A percentile compares a stretch with the other conserved stretches of the same genome.
phyloP scores from a whole-genome alignment of 2,888 invertebrate genomes.

The Tanypteryx hageni region DNA sequence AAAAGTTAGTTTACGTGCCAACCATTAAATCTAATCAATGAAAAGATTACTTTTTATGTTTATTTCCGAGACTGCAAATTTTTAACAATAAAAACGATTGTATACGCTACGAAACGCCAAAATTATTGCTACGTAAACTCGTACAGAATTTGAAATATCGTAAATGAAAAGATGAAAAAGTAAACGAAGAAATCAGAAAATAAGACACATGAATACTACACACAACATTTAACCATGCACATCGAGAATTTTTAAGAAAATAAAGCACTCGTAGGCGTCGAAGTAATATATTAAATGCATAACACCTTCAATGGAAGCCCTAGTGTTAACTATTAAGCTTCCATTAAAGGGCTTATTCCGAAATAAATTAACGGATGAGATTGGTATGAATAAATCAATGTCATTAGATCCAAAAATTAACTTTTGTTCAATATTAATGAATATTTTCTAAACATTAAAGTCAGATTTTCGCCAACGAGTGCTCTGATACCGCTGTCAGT shows the following conservation, averaged over 20 bases:
- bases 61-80: too few relatives aligned
- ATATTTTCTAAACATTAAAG: not conserved
- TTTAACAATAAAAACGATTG: too few relatives aligned
- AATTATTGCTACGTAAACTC: too few relatives aligned
- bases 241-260: slow-evolving; percentile 56
- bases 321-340: not conserved
- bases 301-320: not conserved
- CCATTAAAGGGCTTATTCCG: not conserved
- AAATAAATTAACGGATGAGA: not conserved
- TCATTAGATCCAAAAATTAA: not conserved
- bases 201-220: slow-evolving; percentile 18
- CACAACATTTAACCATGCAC: slow-evolving; percentile 50
- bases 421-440: not conserved
- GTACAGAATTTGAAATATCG: too few relatives aligned
- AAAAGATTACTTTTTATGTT: too few relatives aligned
- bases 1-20: too few relatives aligned
- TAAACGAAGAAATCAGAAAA: not conserved
- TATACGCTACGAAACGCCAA: too few relatives aligned
- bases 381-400: not conserved
- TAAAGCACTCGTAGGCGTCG: slow-evolving; percentile 49
- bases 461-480: slow-evolving; percentile 11
- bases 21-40: too few relatives aligned
- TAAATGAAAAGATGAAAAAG: not conserved
- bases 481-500: slow-evolving; percentile 58
- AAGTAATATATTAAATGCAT: not conserved